Evolutionary conservation across 2,797 vertebrate genomes (phyloP), one percentile per base, ranked within the genome.

Genomic region (Poeciliopsis paucimaculata): DNA sequence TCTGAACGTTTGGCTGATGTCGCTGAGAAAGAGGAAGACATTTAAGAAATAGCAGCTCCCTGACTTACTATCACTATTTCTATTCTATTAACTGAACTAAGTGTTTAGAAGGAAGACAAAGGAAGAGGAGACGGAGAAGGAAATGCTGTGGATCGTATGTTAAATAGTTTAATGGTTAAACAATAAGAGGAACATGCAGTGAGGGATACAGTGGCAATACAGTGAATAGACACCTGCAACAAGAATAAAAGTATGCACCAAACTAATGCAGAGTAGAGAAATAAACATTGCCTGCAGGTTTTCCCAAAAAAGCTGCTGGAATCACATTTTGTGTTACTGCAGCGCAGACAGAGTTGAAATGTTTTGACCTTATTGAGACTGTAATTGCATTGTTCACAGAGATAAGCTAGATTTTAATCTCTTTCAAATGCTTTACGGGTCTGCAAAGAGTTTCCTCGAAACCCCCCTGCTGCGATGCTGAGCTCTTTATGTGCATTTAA

Each of bases 401-500:
- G 74, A 90, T 87, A 82, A 78, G 74, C 70, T 45, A 34, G 51
- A 83, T 81, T 85, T 83, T 76, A 64, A 75, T 64, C 57, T 73
- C 75, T 76, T 89, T 84, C 46, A 74, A 84, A 81, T 85, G 77
- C 88, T 93, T 90, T 83, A 84, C 82, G 85, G 89, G 81, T 89
- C 88, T 93, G 88, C 83, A 87, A 92, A 84, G 86, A 87, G 88
- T 92, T 90, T 92, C 79, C 73, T 16, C 87, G 77, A 87, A 88
- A 88, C 90, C 85, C 79, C 76, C 84, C 81, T 88, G 88, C 76
- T 81, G 87, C 80, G 23, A 72, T 77, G 79, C 93, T 90, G 92
- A 93, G 93, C 90, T 87, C 82, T 72, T 80, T 87, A 89, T 93
- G 90, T 91, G 89, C 77, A 82, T 90, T 91, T 91, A 88, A 90